Percentiles rank a stretch among this genome's conserved stretches.
These are phyloP conservation scores for Sphecodes monilicornis DNA, from an alignment of 2,888 invertebrate species.

Conservation along the genomic window DNA sequence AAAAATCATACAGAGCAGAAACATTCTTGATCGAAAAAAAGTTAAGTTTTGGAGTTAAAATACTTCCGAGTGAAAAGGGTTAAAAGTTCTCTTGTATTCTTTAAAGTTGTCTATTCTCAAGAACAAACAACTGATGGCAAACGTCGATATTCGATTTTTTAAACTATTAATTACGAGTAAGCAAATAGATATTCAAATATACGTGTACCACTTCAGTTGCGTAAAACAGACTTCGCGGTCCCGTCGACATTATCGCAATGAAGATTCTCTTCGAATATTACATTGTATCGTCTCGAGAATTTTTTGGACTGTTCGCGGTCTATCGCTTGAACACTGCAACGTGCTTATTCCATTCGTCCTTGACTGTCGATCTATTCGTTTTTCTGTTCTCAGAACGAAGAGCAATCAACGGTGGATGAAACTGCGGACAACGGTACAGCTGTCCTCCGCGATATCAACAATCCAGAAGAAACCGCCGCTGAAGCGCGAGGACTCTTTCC, in stretches of 20 bases:
- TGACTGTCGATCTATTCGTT: slow-evolving; percentile 52
- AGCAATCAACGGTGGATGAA: slow-evolving; percentile 99
- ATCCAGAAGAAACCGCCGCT: slow-evolving; percentile 95
- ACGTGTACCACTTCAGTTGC: too few species aligned
- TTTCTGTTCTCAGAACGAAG: slow-evolving; percentile 89
- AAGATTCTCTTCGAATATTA: not conserved
- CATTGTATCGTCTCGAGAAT: not conserved
- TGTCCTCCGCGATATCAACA: slow-evolving; percentile 92
- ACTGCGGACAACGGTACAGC: slow-evolving; percentile 95
- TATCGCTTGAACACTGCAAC: not conserved
- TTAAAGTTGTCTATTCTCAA: not conserved
- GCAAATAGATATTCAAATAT: too few species aligned
- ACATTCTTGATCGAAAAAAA: too few species aligned
- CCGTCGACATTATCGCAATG: not conserved
- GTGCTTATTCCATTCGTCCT: slow-evolving; percentile 13
- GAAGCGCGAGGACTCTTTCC: slow-evolving; percentile 96
- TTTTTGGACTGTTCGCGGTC: not conserved
- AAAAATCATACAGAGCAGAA: too few species aligned
- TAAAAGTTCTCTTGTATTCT: not conserved
- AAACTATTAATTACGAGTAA: not conserved
- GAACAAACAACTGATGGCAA: not conserved
- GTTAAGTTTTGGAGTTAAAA: too few species aligned
- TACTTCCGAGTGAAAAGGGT: too few species aligned
- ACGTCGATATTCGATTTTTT: not conserved
- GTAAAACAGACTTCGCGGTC: too few species aligned